phyloP scores from a whole-genome alignment of 2,113 vertebrate genomes.

The Psophia crepitans region DNA sequence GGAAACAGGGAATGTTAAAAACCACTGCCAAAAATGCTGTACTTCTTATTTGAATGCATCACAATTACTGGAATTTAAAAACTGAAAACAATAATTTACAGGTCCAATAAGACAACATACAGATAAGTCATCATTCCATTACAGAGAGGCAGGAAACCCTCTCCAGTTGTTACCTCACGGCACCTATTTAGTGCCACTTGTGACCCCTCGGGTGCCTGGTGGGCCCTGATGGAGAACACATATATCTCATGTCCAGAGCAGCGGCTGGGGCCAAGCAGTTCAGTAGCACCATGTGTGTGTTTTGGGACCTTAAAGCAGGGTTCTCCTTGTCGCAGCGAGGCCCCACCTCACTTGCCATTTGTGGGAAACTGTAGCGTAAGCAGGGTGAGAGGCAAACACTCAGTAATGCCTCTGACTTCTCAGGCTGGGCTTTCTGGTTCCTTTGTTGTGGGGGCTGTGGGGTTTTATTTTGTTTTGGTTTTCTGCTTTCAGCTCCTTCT shows the following conservation, averaged over 20 bases:
- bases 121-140: not conserved
- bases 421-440: not conserved
- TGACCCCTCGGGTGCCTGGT: not conserved
- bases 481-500: not conserved
- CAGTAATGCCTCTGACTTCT: not conserved
- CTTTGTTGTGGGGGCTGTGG: not conserved
- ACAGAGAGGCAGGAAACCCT: not conserved
- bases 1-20: not conserved
- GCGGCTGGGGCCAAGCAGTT: not conserved
- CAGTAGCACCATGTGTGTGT: rapidly evolving
- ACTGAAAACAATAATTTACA: not conserved
- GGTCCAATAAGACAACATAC: not conserved
- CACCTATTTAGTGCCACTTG: not conserved
- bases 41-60: not conserved
- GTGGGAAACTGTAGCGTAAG: not conserved
- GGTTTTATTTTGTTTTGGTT: not conserved
- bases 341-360: not conserved
- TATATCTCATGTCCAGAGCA: rapidly evolving
- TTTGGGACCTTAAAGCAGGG: not conserved
- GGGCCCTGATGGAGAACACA: not conserved
- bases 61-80: not conserved
- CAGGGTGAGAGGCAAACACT: not conserved
- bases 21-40: not conserved
- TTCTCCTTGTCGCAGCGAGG: not conserved
- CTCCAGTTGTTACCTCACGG: not conserved